These are phyloP conservation scores for Coenobita brevimanus DNA, from an alignment of 1,140 invertebrate genomes.

Conservation along the genomic window DNA sequence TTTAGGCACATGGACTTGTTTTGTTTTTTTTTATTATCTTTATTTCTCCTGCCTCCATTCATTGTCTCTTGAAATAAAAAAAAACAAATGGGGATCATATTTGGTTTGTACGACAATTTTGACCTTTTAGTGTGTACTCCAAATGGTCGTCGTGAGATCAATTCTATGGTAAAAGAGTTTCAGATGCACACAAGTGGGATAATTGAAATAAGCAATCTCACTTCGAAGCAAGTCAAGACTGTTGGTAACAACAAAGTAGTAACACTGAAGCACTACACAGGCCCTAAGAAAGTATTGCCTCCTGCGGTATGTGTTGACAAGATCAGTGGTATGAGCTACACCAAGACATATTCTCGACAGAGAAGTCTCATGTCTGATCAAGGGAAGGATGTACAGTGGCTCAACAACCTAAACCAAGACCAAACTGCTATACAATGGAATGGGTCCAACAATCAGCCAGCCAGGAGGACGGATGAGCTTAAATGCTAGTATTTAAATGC, in stretches of 20 bases:
- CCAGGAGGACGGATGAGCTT: neutral
- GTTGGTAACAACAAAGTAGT: neutral
- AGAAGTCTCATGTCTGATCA: neutral
- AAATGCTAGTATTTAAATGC: neutral
- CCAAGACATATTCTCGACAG: neutral
- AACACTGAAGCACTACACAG: neutral
- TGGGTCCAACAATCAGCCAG: neutral
- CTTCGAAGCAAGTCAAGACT: neutral
- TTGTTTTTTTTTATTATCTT: too few species aligned
- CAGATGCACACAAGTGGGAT: too few species aligned
- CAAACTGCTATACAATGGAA: neutral
- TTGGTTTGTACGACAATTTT: too few species aligned
- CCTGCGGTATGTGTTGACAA: neutral
- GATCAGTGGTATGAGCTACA: neutral
- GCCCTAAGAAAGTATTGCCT: neutral
- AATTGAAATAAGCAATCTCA: too few species aligned
- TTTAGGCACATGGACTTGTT: too few species aligned
- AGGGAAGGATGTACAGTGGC: constrained; percentile 1
- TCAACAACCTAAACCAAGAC: neutral
- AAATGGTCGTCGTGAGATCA: too few species aligned
- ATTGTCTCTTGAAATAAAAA: too few species aligned
- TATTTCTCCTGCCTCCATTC: too few species aligned
- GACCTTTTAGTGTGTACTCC: too few species aligned
- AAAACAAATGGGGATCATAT: too few species aligned
- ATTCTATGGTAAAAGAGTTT: too few species aligned